These are phyloP conservation scores for Lottia gigantea DNA, from an alignment of 2,888 invertebrate genomes.

Conservation along the genomic window DNA sequence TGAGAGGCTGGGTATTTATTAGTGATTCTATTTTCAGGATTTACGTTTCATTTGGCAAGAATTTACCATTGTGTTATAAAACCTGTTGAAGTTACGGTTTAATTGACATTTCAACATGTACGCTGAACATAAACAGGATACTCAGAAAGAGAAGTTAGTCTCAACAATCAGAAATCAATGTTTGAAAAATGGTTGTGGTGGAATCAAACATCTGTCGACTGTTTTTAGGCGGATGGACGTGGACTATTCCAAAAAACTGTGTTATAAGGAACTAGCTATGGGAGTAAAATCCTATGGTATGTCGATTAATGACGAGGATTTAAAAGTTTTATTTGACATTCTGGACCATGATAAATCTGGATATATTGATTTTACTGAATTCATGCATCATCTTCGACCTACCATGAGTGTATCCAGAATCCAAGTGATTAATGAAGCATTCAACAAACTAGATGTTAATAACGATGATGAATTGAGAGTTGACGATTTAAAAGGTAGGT, in stretches of 20 bases:
- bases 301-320: slow-evolving; percentile 43
- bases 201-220: slow-evolving; percentile 52
- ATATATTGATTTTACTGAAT: slow-evolving; percentile 60
- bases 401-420: slow-evolving; percentile 46
- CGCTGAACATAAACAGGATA: background rate
- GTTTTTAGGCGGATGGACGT: slow-evolving; percentile 57
- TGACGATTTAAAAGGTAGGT: slow-evolving; percentile 61
- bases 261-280: slow-evolving; percentile 50
- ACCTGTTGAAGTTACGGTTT: too few species aligned
- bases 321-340: slow-evolving; percentile 46
- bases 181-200: slow-evolving; percentile 46
- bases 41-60: too few species aligned
- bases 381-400: slow-evolving; percentile 53
- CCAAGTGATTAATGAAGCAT: slow-evolving; percentile 56
- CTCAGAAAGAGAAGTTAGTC: slow-evolving; percentile 20
- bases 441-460: slow-evolving; percentile 57
- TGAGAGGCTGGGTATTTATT: too few species aligned
- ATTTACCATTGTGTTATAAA: too few species aligned
- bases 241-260: slow-evolving; percentile 56
- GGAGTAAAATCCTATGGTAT: slow-evolving; percentile 51
- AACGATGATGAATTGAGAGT: slow-evolving; percentile 53
- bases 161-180: slow-evolving; percentile 43
- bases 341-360: slow-evolving; percentile 56
- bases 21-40: too few species aligned
- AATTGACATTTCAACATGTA: background rate